Conservation (phyloP, 1,140 invertebrate genomes). For the Sminthurides bifidus region DNA sequence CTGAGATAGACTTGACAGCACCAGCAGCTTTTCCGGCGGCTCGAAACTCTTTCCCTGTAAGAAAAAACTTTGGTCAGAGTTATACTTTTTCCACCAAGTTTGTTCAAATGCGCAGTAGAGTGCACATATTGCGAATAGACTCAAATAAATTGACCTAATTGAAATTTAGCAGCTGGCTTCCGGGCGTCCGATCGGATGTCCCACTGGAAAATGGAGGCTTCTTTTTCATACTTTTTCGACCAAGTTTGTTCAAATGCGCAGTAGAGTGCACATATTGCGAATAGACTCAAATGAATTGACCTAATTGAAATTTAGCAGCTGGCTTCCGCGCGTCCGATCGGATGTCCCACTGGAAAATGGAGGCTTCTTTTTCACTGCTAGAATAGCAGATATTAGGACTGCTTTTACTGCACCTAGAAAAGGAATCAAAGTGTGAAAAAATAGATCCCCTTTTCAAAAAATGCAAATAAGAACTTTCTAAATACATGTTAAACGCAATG, state of each 20-base stretch:
- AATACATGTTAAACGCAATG: neutral
- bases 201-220: slow-evolving; percentile 25
- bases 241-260: too few relatives aligned
- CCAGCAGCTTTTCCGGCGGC: neutral
- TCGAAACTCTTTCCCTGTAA: neutral
- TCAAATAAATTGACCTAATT: too few relatives aligned
- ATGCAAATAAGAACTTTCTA: neutral
- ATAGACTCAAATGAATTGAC: too few relatives aligned
- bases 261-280: too few relatives aligned
- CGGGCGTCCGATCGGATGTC: slow-evolving; percentile 7
- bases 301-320: slow-evolving; percentile 21
- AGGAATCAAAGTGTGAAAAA: neutral
- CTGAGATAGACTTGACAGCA: slow-evolving; percentile 46
- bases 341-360: slow-evolving; percentile 23
- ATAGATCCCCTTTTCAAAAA: neutral
- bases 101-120: too few relatives aligned
- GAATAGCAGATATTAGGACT: slow-evolving; percentile 17
- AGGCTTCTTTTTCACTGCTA: slow-evolving; percentile 18
- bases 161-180: slow-evolving; percentile 22
- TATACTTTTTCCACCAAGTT: too few relatives aligned
- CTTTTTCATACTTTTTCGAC: too few relatives aligned
- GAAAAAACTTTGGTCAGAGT: too few relatives aligned
- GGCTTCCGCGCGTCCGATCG: slow-evolving; percentile 8
- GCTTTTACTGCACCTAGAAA: slow-evolving; percentile 24
- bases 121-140: too few relatives aligned